A percentile compares a stretch with the other conserved stretches of the same genome.
Evolutionary conservation across 2,797 vertebrate genomes (phyloP).

Genomic region (Sphenodon punctatus): DNA sequence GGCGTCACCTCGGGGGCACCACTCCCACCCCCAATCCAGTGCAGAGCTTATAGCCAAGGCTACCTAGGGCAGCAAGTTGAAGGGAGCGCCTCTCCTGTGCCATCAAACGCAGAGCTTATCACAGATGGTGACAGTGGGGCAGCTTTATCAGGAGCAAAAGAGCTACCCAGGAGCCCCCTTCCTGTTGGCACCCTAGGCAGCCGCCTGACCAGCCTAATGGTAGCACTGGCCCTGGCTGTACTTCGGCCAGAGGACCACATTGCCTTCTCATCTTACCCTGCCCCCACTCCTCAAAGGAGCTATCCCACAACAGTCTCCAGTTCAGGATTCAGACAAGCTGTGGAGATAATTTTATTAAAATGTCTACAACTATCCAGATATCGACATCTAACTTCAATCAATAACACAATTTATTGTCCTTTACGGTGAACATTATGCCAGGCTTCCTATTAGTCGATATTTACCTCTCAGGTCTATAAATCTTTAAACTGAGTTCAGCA

Average conservation of each 20-base stretch:
- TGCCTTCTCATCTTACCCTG: not conserved
- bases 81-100: no score
- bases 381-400: conserved; percentile 71
- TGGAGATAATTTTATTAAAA: conserved; percentile 76
- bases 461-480: conserved; percentile 80
- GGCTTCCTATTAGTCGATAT: conserved; percentile 79
- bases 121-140: no score
- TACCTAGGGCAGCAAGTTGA: no score
- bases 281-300: not conserved
- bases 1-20: no score
- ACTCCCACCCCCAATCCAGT: no score
- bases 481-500: conserved; percentile 77
- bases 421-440: conserved; percentile 78
- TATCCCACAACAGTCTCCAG: not conserved
- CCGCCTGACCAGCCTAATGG: no score
- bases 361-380: conserved; percentile 81
- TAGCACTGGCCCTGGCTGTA: no score
- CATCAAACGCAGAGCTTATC: no score
- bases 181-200: no score
- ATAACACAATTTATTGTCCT: conserved; percentile 82
- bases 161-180: no score
- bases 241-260: not conserved
- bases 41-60: no score
- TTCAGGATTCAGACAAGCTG: not conserved
- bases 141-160: no score